Evolutionary conservation across 2,888 invertebrate genomes (phyloP), one percentile per base, ranked within the genome.

Genomic region (Anarsia innoxiella): DNA sequence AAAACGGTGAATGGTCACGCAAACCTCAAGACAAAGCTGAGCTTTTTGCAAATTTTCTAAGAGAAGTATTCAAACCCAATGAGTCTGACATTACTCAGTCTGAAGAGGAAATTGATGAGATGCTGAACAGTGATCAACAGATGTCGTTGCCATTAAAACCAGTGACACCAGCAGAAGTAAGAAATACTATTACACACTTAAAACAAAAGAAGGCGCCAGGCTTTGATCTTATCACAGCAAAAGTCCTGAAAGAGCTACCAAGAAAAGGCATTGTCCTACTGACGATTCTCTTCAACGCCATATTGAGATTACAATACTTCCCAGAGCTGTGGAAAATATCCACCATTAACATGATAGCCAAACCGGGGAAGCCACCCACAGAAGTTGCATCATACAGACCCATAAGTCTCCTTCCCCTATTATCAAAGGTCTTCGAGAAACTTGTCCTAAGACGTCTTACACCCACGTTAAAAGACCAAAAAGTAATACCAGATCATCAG

Each of bases 1-100:
- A 5, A 19, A 19, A 3, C 3, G 19, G 19, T 19, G 19, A 19
- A 5, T 19, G 19, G 19, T 3, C 19, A 8, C 19, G 19, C 3
- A 19, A 8, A 5, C 19, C 19, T 19, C 19, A 5, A 19, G 19
- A 19, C 3, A 19, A 19, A 19, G 19, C 19, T 5, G 10, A 37
- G 19, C 28, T 12, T 12, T 31, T 37, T 15, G 10, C 23, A 12
- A 29, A 26, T 31, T 37, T 5, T 8, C 19, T 19, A 19, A 19
- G 19, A 3, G 19, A 19, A 19, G 19, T 19, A 19, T 19, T 19
- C 8, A 19, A 19, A 19, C 19, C 19, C 8, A 19, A 19, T 19
- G 19, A 19, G 8, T 19, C 19, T 5, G 8, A 8, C 8, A 19
- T 19, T 3, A 19, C 1, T 29, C 8, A 29, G 13, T 13, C 9